These are phyloP conservation scores for Blastobasis lacticolella DNA, from an alignment of 2,888 invertebrate species.

Conservation along the genomic window DNA sequence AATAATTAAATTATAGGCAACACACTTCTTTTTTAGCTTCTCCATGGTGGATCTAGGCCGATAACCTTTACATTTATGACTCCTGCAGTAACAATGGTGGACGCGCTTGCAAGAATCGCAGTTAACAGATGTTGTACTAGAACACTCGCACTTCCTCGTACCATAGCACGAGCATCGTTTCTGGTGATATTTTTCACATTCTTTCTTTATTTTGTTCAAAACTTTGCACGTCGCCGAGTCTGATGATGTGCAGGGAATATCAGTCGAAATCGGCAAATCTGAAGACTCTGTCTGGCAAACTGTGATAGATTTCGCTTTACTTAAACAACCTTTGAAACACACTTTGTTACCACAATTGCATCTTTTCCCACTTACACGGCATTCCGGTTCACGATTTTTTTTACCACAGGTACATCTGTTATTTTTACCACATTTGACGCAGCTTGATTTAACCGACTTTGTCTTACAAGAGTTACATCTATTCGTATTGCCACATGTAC, in stretches of 20 bases:
- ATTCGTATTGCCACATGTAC: background rate
- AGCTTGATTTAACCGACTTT: background rate
- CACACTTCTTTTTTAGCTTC: conserved; percentile 46
- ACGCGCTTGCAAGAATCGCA: conserved; percentile 50
- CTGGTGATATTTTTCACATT: conserved; percentile 60
- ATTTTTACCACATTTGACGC: background rate
- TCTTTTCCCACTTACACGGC: conserved; percentile 16
- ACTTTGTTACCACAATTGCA: conserved; percentile 33
- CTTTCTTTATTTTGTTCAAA: conserved; percentile 53
- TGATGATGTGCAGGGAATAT: conserved; percentile 46
- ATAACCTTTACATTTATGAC: conserved; percentile 45
- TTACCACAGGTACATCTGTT: conserved; percentile 6
- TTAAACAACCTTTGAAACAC: background rate
- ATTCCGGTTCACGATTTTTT: too few relatives aligned
- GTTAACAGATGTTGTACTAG: conserved; percentile 50
- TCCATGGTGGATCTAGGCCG: conserved; percentile 34
- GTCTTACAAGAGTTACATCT: background rate
- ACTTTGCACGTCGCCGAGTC: conserved; percentile 56
- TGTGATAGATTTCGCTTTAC: conserved; percentile 18
- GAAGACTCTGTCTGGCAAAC: conserved; percentile 35
- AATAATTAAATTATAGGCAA: conserved; percentile 63
- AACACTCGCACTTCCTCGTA: conserved; percentile 40
- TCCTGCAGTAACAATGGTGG: conserved; percentile 44
- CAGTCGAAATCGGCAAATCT: conserved; percentile 41
- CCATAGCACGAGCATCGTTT: conserved; percentile 35